Evolutionary conservation across 2,113 vertebrate genomes (phyloP).

Genomic region (Bubo bubo): DNA sequence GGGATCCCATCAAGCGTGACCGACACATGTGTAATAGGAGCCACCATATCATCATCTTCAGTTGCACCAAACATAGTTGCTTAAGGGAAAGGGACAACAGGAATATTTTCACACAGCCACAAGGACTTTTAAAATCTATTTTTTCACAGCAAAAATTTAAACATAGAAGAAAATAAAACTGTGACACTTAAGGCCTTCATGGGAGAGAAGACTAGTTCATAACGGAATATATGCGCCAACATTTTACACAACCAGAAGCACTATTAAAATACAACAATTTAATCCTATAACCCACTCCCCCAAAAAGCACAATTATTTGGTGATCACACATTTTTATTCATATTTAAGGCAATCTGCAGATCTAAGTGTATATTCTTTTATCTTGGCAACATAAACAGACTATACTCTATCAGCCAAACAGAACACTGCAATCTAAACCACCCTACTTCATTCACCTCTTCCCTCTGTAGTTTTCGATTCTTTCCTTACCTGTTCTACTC

Average conservation of each 20-base stretch:
- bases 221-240: fast-evolving
- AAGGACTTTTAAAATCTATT: not conserved
- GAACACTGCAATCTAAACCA: not conserved
- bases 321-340: not conserved
- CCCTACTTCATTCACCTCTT: not conserved
- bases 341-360: not conserved
- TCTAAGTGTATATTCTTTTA: not conserved
- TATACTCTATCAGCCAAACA: not conserved
- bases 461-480: not conserved
- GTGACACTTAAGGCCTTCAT: not conserved
- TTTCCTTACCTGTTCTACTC: not conserved
- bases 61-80: conserved; percentile 80
- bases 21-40: conserved; percentile 87
- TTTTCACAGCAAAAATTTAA: not conserved
- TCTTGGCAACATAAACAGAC: not conserved
- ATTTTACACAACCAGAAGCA: not conserved
- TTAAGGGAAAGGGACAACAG: conserved; percentile 50
- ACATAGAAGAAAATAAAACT: not conserved
- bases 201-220: not conserved
- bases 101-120: not conserved
- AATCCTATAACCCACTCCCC: not conserved
- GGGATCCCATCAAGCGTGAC: conserved; percentile 86
- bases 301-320: not conserved
- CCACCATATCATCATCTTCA: conserved; percentile 82
- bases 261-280: not conserved